phyloP scores from a whole-genome alignment of 2,113 vertebrate genomes.

The Hymenochirus boettgeri region DNA sequence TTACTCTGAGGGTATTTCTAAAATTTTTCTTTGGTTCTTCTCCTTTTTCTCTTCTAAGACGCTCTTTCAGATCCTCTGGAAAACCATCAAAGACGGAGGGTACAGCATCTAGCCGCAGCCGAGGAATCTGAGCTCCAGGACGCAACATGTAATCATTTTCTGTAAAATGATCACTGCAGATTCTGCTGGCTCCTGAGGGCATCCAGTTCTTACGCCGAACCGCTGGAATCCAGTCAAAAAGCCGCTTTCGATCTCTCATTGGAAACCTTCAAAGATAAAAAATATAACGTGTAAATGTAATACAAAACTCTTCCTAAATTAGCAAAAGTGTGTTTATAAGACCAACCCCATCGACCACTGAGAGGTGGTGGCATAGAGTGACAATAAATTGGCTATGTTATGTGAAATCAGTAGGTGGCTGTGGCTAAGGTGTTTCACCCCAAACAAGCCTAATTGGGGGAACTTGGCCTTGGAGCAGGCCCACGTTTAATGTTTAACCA shows the following conservation, averaged over 20 bases:
- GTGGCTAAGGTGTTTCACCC: no score
- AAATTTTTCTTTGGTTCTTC: background rate
- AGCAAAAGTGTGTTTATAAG: no score
- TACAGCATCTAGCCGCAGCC: slow-evolving; percentile 20
- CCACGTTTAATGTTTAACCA: no score
- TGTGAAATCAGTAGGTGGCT: no score
- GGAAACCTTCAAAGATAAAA: slow-evolving; percentile 16
- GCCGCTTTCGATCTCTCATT: slow-evolving; percentile 23
- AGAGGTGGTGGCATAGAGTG: no score
- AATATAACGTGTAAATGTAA: no score
- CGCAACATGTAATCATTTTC: slow-evolving; percentile 28
- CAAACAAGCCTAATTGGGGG: no score
- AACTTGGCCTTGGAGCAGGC: no score
- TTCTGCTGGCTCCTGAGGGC: slow-evolving; percentile 26
- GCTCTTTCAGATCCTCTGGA: slow-evolving; percentile 12
- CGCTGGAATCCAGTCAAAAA: slow-evolving; percentile 21
- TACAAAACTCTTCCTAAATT: no score
- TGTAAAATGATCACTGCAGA: slow-evolving; percentile 37
- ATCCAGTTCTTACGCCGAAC: slow-evolving; percentile 32
- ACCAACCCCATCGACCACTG: no score
- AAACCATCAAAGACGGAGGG: slow-evolving; percentile 21
- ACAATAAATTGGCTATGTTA: no score
- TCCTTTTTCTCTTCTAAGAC: slow-evolving; percentile 18
- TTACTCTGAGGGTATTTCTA: no score
- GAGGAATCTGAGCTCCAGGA: slow-evolving; percentile 14